A percentile compares a stretch with the other conserved stretches of the same genome.
Evolutionary conservation across 2,797 vertebrate genomes (phyloP).

Genomic region (Petrocephalus sullivani): DNA sequence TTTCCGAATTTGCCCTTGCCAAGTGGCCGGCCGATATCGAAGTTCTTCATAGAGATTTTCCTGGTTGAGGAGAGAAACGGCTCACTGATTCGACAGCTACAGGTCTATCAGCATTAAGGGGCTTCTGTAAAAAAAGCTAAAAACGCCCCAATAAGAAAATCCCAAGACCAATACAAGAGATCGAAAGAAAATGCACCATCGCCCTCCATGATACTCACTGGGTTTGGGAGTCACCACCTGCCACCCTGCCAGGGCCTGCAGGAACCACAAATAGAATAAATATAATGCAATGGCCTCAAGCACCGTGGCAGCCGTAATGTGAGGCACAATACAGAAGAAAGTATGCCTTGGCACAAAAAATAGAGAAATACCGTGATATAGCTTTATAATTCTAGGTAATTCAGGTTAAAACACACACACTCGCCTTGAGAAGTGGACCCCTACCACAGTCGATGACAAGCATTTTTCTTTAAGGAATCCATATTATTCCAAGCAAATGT

Average conservation of each 20-base stretch:
- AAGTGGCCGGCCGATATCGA: slow-evolving; percentile 83
- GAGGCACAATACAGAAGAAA: neutral
- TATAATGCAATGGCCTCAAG: neutral
- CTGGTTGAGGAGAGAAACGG: slow-evolving; percentile 37
- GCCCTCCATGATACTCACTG: neutral
- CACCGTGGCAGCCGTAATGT: neutral
- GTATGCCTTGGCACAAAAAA: neutral
- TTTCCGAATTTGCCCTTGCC: slow-evolving; percentile 92
- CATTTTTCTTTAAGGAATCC: too few relatives aligned
- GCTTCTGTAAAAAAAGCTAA: neutral
- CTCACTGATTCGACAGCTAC: neutral
- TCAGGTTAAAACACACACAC: too few relatives aligned
- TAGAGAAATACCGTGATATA: neutral
- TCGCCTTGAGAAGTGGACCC: too few relatives aligned
- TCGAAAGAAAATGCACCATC: neutral
- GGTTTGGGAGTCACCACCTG: slow-evolving; percentile 24
- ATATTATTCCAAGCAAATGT: too few relatives aligned
- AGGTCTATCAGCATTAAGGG: too few relatives aligned
- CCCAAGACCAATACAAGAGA: neutral
- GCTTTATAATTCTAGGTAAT: neutral
- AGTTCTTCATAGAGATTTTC: slow-evolving; percentile 70
- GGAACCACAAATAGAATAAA: neutral
- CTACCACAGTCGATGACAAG: too few relatives aligned
- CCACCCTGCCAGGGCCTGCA: slow-evolving; percentile 51
- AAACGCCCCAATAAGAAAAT: neutral